Base-by-base conservation (phyloP, 2,888 invertebrate species). In the Elegia similella region DNA sequence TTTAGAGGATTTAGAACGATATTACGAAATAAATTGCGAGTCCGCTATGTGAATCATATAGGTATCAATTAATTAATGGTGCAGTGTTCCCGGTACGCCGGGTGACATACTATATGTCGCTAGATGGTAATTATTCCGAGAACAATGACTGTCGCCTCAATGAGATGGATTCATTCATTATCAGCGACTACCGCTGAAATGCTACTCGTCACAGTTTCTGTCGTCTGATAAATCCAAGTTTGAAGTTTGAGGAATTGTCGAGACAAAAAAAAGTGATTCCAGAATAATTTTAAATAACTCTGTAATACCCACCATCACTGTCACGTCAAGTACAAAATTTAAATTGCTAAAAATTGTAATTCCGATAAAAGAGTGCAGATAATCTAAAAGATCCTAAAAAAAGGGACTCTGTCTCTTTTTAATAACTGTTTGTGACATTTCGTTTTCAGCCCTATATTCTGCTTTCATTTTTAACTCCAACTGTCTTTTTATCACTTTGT, bases 61-160 rank as follows among this genome's bases (percentile, higher is more conserved):
- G 29, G 30, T 54, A 42, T 53, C 16, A 53, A 58, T 59, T 59
- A 52, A 60, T 58, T 60, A 62, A 61, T 53, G 52, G 56, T 55
- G 79, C 80, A 80, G 80, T 77, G 81, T 75, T 66, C 62, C 64
- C 60, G 61, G 63, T 63, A 60, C 50, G 55, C 56, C 57, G 69
- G 70, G 70, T 73, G 76, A 76, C 75, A 80, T 42, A 59, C 66
- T 66, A 64, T 67, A 62, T 64, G 64, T 55, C 66, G 63, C 67
- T 73, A 57, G 59, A 68, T 67, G 70, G 69, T 69, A 56, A 57
- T 59, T 69, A 70, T 86, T 86, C 87, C 71, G 62, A 76, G 87
- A 84, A 84, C 70, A 67, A 73, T 83, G 82, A 82, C 68, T 68
- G 62, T 48, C 57, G 65, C 59, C 53, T 61, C 58, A 74, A 73